Evolutionary conservation across 2,797 vertebrate species (phyloP).

Genomic region (Scolopax bukidnonensis): DNA sequence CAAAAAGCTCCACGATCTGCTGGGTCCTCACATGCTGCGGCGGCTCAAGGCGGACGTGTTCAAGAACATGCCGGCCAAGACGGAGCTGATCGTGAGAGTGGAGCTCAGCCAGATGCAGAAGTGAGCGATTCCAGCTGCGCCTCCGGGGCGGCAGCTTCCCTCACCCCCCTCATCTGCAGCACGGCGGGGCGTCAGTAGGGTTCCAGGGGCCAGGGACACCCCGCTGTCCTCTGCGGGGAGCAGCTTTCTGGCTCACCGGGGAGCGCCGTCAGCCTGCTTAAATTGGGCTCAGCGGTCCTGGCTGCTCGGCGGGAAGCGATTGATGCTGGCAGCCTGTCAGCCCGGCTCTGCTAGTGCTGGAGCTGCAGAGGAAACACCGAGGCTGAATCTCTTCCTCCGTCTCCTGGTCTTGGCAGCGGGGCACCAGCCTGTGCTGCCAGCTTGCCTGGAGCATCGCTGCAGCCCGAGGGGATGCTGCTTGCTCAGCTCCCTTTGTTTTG

Average conservation of each 20-base stretch:
- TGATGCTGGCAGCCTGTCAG: not conserved
- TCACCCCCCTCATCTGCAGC: accelerated
- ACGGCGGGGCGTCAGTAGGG: accelerated
- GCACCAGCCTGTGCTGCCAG: not conserved
- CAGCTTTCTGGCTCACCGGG: accelerated
- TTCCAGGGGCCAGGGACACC: not conserved
- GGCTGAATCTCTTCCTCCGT: not conserved
- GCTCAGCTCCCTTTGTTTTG: not conserved
- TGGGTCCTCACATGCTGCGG: slow-evolving; percentile 96
- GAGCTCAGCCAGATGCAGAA: slow-evolving; percentile 99
- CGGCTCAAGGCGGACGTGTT: slow-evolving; percentile 95
- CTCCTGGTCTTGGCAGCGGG: accelerated
- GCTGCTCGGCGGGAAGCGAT: not conserved
- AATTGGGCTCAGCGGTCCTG: not conserved
- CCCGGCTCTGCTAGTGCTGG: not conserved
- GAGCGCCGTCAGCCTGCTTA: accelerated
- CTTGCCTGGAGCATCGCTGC: not conserved
- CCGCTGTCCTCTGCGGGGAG: not conserved
- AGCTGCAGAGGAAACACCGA: accelerated
- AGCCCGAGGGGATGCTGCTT: not conserved
- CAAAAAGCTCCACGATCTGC: slow-evolving; percentile 95
- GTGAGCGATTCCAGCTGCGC: slow-evolving; percentile 73
- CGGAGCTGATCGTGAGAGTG: slow-evolving; percentile 94
- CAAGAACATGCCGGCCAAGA: slow-evolving; percentile 99
- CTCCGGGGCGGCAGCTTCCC: not conserved